Evolutionary conservation across 2,888 invertebrate genomes (phyloP), one percentile per base, ranked within the genome.

Genomic region (Anoncus sp.): DNA sequence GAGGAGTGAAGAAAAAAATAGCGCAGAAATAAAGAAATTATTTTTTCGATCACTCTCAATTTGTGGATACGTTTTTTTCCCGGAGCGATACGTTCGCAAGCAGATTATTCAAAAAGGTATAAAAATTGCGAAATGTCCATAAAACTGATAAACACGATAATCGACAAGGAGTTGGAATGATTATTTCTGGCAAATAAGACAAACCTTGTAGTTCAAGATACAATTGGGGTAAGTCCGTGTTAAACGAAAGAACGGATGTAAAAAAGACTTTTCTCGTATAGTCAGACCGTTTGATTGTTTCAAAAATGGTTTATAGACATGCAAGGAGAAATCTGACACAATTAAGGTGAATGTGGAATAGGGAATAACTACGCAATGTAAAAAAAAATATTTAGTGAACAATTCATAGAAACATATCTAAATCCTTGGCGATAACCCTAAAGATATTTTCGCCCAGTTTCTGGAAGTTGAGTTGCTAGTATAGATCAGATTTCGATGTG

Each of bases 1-100:
- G n/a, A 40, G 63, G 24, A 27, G 20, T n/a, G 20, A n/a, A 31
- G 18, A 31, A 47, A 47, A 18, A 70, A 70, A 59, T 49, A 73
- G 18, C 18, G 12, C 7, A n/a, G 18, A 55, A 47, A 38, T n/a
- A 69, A 10, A 18, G n/a, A 16, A 40, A 60, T 22, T n/a, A 55
- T 47, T 18, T 53, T 24, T 5, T 7, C 51, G 27, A 20, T 27
- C 20, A 24, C 40, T 49, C 40, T 18, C 18, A 55, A 12, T 51
- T 45, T 40, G 10, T 14, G 16, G 1, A 20, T 31, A 6, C 31
- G 40, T 22, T 14, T n/a, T n/a, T n/a, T n/a, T n/a, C 9, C 10
- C 3, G 6, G 24, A 60, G 24, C 16, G 3, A 60, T 18, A 6
- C 1, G 16, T 18, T 7, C 3, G 5, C 12, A 1, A n/a, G 5